Evolutionary conservation across 2,797 vertebrate species (phyloP), one percentile per base, ranked within the genome.

Genomic region (Enteromius unitaeniatus): DNA sequence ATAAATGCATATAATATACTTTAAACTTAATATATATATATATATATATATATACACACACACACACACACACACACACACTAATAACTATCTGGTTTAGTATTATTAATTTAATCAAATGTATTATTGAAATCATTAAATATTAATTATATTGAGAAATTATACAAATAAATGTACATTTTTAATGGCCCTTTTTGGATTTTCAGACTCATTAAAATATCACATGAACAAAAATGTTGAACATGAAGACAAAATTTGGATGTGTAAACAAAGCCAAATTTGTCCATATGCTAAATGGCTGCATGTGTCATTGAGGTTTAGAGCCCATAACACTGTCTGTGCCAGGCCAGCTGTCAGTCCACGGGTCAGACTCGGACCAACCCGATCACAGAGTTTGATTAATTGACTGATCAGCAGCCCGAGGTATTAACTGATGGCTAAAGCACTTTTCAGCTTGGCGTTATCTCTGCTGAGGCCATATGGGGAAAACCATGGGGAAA

Each of bases 351-450:
- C 26, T 40, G 45, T 55, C 60, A 58, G 47, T 80, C 80, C n/a
- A 40, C 40, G 58, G 78, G 69, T 81, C 8, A 72, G 47, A 11
- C 23, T 34, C 28, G 17, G 73, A 58, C 78, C 47, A 26, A 76
- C 45, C 13, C 42, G 85, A 76, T 88, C 76, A 89, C 90, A 79
- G 51, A 86, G 88, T 93, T 93, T 94, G 94, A 95, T 94, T 91
- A 93, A 94, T 94, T 91, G 90, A 92, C 92, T 92, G 92, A 94
- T 94, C 92, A 55, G 91, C 83, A 77, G 89, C 92, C 91, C 17
- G 85, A 86, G 81, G 92, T 92, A 90, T 91, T 92, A 94, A 94
- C 92, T 91, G 93, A 95, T 92, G 94, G 93, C 94, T 93, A 91
- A 93, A 94, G 94, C 89, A 91, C 93, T 91, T 88, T 83, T 89